Percentiles rank a stretch among this genome's conserved stretches.
Evolutionary conservation across 1,140 invertebrate species (phyloP).

Genomic region (Agrilus planipennis): DNA sequence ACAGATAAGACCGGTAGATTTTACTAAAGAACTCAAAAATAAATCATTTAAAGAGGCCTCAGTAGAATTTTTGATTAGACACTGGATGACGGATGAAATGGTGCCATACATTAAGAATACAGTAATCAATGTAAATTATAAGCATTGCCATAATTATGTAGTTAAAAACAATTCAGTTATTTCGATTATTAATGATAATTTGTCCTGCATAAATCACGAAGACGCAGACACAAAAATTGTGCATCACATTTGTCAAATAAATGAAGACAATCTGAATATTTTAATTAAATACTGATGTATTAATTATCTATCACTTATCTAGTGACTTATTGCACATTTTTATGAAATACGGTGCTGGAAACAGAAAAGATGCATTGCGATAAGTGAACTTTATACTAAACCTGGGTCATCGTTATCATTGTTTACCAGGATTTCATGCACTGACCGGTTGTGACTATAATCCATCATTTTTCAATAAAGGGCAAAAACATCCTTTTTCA

Average conservation of each 20-base stretch:
- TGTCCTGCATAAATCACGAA: background rate
- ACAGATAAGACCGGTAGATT: slow-evolving; percentile 10
- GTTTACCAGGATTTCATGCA: background rate
- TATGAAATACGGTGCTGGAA: background rate
- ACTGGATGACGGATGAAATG: too few relatives aligned
- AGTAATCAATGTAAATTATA: too few relatives aligned
- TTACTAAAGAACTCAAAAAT: background rate
- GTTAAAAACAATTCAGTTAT: background rate
- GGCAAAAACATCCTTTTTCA: background rate
- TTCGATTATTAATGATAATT: background rate
- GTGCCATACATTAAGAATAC: too few relatives aligned
- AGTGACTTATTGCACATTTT: background rate
- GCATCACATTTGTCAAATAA: background rate
- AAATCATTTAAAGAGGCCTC: too few relatives aligned
- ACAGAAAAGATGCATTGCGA: background rate
- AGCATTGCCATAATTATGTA: too few relatives aligned
- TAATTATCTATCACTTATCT: background rate
- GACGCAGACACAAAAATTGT: background rate
- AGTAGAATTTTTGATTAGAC: too few relatives aligned
- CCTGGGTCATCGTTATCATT: too few relatives aligned
- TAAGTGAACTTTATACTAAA: too few relatives aligned
- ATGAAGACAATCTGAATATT: background rate
- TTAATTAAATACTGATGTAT: background rate
- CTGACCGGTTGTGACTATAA: background rate
- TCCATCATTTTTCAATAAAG: background rate